Evolutionary conservation across 2,113 vertebrate genomes (phyloP).

Genomic region (Dermatemys mawii): DNA sequence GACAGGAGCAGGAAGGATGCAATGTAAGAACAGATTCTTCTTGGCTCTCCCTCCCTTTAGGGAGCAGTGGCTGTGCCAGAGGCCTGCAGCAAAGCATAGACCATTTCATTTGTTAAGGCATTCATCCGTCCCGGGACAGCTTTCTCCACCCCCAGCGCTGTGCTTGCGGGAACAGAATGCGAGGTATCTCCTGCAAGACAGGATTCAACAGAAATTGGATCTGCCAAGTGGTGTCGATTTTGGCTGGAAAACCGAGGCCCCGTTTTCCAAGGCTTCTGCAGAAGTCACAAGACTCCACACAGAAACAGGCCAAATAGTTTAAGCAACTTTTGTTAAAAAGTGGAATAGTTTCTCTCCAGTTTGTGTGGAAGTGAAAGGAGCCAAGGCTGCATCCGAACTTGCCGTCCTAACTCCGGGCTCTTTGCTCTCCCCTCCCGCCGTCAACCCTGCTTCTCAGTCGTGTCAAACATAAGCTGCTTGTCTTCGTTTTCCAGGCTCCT

Average conservation of each 20-base stretch:
- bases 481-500: background rate
- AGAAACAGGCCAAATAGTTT: background rate
- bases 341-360: background rate
- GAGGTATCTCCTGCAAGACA: background rate
- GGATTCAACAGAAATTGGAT: background rate
- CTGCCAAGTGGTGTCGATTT: constrained; percentile 11
- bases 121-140: background rate
- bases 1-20: background rate
- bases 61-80: background rate
- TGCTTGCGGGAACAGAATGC: background rate
- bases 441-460: no score
- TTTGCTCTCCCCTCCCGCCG: background rate
- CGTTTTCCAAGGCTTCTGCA: constrained; percentile 24
- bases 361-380: background rate
- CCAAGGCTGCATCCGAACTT: no score
- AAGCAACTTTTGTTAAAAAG: background rate
- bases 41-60: background rate
- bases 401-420: no score
- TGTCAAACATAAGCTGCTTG: background rate
- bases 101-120: background rate
- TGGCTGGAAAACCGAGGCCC: background rate
- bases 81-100: background rate
- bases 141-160: background rate
- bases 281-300: constrained; percentile 5
- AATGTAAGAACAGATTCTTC: accelerated